Evolutionary conservation across 2,113 vertebrate species (phyloP).

Genomic region (rat (Rattus norvegicus)): DNA sequence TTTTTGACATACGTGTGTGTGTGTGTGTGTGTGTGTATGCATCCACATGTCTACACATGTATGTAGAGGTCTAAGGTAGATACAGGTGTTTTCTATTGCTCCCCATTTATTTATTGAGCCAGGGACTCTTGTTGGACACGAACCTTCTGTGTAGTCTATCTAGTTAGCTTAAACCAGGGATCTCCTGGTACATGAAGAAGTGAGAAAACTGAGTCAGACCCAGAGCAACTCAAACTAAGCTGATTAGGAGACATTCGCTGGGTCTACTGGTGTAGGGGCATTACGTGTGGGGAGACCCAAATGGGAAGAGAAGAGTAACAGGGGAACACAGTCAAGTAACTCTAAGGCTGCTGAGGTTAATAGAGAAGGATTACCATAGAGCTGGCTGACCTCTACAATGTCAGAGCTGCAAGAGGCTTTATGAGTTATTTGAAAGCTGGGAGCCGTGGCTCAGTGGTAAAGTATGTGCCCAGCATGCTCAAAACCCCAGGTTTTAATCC

Average conservation of each 20-base stretch:
- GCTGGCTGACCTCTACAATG: conserved; percentile 34
- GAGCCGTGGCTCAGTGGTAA: neutral
- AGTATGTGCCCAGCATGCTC: neutral
- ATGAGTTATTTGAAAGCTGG: neutral
- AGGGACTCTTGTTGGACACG: neutral
- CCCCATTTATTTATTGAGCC: neutral
- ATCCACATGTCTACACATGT: neutral
- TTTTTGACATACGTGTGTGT: neutral
- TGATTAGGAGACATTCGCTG: neutral
- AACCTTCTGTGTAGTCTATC: neutral
- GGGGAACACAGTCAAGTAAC: neutral
- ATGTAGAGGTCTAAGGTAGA: neutral
- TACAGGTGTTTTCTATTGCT: too few relatives aligned
- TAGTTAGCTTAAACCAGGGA: too few relatives aligned
- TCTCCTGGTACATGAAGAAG: neutral
- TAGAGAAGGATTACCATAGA: neutral
- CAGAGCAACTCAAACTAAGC: neutral
- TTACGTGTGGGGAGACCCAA: neutral
- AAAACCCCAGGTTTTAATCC: neutral
- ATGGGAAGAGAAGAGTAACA: neutral
- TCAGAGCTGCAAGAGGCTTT: conserved; percentile 31
- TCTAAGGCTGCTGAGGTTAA: neutral
- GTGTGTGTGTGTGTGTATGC: neutral
- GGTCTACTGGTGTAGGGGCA: neutral
- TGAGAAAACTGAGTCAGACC: neutral